Percentiles rank a stretch among this genome's conserved stretches.
These are phyloP conservation scores for Phalangium opilio DNA, from an alignment of 2,888 invertebrate genomes.

Conservation along the genomic window DNA sequence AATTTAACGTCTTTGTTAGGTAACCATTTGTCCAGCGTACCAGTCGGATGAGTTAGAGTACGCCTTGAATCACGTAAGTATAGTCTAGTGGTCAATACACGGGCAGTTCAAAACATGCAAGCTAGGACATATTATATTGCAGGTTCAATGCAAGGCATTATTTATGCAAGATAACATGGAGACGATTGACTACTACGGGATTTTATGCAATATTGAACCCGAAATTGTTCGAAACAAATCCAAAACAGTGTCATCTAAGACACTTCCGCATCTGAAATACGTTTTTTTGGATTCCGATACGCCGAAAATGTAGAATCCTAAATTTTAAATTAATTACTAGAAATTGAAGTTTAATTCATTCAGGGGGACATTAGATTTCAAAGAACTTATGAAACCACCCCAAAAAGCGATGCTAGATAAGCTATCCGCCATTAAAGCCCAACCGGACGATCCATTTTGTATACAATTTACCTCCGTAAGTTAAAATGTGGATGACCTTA, in stretches of 20 bases:
- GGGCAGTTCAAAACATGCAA: too few species aligned
- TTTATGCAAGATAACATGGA: too few species aligned
- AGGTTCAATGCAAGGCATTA: too few species aligned
- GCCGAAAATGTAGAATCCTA: slow-evolving; percentile 24
- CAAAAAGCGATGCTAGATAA: slow-evolving; percentile 26
- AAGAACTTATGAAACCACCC: slow-evolving; percentile 35
- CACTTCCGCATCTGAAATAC: slow-evolving; percentile 14
- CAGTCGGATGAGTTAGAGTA: slow-evolving; percentile 51
- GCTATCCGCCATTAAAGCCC: slow-evolving; percentile 39
- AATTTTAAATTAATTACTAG: too few species aligned
- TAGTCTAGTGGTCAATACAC: too few species aligned
- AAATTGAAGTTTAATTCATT: too few species aligned
- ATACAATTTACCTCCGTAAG: slow-evolving; percentile 64
- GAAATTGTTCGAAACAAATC: too few species aligned
- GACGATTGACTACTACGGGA: too few species aligned
- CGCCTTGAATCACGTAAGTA: slow-evolving; percentile 46
- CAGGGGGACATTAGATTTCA: slow-evolving; percentile 35
- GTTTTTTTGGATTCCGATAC: slow-evolving; percentile 22
- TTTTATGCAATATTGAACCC: too few species aligned
- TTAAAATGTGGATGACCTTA: background rate
- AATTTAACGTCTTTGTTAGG: too few species aligned
- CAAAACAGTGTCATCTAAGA: background rate
- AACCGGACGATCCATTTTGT: slow-evolving; percentile 51
- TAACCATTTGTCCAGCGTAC: slow-evolving; percentile 61
- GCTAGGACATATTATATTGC: too few species aligned